Percentiles rank a stretch among this genome's conserved stretches.
phyloP scores from a whole-genome alignment of 1,140 invertebrate species.

The Pogonognathellus flavescens region DNA sequence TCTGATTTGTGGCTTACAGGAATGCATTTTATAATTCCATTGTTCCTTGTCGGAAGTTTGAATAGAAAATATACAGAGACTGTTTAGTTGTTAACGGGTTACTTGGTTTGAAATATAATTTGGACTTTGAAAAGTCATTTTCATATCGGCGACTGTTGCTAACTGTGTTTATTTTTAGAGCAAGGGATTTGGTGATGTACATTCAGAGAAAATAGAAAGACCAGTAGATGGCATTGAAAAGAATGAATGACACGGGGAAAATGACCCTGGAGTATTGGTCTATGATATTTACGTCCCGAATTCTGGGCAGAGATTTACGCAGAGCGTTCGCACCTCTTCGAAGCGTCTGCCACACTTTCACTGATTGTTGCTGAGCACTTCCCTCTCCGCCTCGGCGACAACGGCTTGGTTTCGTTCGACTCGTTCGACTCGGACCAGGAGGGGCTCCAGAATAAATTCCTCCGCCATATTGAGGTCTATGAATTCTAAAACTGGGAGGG shows the following conservation, averaged over 20 bases:
- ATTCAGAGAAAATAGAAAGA: constrained; percentile 85
- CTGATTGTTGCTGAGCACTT: constrained; percentile 71
- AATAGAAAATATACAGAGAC: too few relatives aligned
- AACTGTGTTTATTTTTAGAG: too few relatives aligned
- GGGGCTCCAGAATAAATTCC: constrained; percentile 70
- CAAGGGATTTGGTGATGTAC: too few relatives aligned
- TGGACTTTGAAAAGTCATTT: too few relatives aligned
- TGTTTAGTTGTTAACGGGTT: too few relatives aligned
- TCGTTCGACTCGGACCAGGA: neutral
- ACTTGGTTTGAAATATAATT: too few relatives aligned
- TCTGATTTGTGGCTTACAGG: too few relatives aligned
- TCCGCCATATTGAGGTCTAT: constrained; percentile 71
- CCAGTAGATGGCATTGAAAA: constrained; percentile 96
- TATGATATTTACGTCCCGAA: constrained; percentile 97
- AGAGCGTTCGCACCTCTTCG: constrained; percentile 83
- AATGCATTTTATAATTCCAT: too few relatives aligned
- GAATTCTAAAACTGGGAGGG: constrained; percentile 84
- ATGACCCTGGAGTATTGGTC: constrained; percentile 96
- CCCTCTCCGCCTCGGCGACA: neutral
- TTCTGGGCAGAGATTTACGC: constrained; percentile 88
- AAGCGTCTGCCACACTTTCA: constrained; percentile 83
- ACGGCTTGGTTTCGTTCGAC: constrained; percentile 30
- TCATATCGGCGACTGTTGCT: too few relatives aligned
- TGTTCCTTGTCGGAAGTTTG: too few relatives aligned
- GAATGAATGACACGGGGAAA: constrained; percentile 93